A percentile compares a stretch with the other conserved stretches of the same genome.
Conservation (phyloP, 1,140 invertebrate genomes). For the Propsilocerus akamusi region DNA sequence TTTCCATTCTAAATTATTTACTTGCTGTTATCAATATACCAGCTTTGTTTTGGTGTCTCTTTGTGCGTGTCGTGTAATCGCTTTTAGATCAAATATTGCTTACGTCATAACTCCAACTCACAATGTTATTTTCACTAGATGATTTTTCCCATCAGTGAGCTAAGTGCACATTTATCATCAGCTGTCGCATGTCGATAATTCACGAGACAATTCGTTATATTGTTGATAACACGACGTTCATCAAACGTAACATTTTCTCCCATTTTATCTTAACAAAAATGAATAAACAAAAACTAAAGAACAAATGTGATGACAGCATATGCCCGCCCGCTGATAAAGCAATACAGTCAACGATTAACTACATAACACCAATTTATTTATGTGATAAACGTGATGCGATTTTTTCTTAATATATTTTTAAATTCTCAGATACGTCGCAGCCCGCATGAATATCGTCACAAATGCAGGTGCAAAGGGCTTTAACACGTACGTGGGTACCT, state of each 20-base stretch:
- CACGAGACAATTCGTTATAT: too few relatives aligned
- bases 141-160: too few relatives aligned
- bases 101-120: too few relatives aligned
- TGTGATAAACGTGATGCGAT: slow-evolving; percentile 5
- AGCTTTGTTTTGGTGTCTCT: too few relatives aligned
- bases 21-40: too few relatives aligned
- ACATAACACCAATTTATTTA: not conserved
- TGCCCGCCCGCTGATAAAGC: not conserved
- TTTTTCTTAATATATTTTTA: slow-evolving; percentile 14
- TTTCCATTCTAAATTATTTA: too few relatives aligned
- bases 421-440: slow-evolving; percentile 69
- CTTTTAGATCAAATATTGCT: too few relatives aligned
- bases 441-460: slow-evolving; percentile 65
- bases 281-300: slow-evolving; percentile 3
- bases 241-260: slow-evolving; percentile 1
- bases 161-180: too few relatives aligned
- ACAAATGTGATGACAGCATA: not conserved
- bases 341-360: not conserved
- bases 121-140: too few relatives aligned
- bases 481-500: slow-evolving; percentile 82
- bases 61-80: too few relatives aligned
- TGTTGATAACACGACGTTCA: too few relatives aligned
- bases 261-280: slow-evolving; percentile 3
- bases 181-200: too few relatives aligned
- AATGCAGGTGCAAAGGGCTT: slow-evolving; percentile 77